Base-by-base conservation (phyloP, 2,888 invertebrate genomes). In the Dioctria linearis region DNA sequence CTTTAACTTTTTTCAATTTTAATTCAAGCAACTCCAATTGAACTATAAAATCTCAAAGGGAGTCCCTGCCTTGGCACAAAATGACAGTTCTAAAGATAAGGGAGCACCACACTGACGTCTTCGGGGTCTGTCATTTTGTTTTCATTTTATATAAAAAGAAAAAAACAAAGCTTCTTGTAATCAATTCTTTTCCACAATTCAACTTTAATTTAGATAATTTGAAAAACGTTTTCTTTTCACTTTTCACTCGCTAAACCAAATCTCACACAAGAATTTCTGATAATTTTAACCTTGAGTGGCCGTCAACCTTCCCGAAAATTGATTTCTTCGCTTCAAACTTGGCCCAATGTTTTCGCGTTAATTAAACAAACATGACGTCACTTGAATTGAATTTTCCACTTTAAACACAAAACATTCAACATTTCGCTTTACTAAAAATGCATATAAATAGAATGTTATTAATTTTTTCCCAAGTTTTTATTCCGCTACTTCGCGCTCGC, bases 271-370 rank as follows among this genome's bases (percentile, higher is more conserved):
- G 54, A n/a, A n/a, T 54, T 54, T 54, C 11, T 54, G 11, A n/a
- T 54, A 54, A 54, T 65, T 49, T 69, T 51, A 73, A 73, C 73
- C 73, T 73, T 73, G 73, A 37, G 25, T 73, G 59, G 59, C 73
- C 73, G 73, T 76, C 76, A 76, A 76, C 76, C 76, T 76, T 61
- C 63, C 61, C 63, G 46, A 49, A 76, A 76, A 76, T 76, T 76
- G 76, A 76, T 76, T 76, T 76, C 76, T 76, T 63, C 63, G 42
- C 39, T 43, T 59, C 75, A 25, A 13, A 61, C 43, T 63, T 37
- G 46, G 25, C 13, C 49, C 61, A 40, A 61, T 75, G 75, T 75
- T 75, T 75, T 43, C 9, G 42, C 37, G 25, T 51, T 11, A 76
- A 63, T 76, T 63, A 63, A n/a, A 40, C 3, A 11, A 43, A 76